These are phyloP conservation scores for Hipposideros larvatus DNA, from an alignment of 2,797 vertebrate species.

Conservation along the genomic window DNA sequence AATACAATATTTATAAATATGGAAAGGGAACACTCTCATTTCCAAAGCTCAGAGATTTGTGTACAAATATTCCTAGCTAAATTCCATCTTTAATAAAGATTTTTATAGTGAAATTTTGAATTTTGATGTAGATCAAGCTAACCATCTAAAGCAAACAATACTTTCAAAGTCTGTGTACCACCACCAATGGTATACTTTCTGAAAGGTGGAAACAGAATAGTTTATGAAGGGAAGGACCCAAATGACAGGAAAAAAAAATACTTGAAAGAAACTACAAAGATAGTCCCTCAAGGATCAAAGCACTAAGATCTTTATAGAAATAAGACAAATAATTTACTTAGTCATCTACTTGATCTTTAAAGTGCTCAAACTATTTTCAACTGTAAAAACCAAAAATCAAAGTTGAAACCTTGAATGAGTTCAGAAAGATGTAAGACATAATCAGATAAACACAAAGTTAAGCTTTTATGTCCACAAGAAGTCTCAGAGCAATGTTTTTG, in stretches of 20 bases:
- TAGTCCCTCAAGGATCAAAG: not conserved
- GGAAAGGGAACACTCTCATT: not conserved
- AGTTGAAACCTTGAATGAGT: constrained; percentile 27
- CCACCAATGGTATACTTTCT: not conserved
- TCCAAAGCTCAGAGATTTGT: not conserved
- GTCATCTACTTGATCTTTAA: not conserved
- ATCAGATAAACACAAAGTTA: constrained; percentile 26
- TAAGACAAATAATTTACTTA: constrained; percentile 36
- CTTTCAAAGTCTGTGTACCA: not conserved
- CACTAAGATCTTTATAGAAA: not conserved
- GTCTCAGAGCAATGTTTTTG: not conserved
- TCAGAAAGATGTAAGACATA: not conserved
- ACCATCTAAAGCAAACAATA: constrained; percentile 15
- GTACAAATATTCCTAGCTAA: constrained; percentile 39
- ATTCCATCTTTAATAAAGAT: constrained; percentile 16
- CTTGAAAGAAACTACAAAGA: constrained; percentile 10
- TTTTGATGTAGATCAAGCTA: not conserved
- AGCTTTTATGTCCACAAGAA: constrained; percentile 33
- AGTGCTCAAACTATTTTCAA: not conserved
- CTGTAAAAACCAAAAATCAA: constrained; percentile 38
- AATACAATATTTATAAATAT: constrained; percentile 37
- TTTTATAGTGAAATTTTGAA: constrained; percentile 30
- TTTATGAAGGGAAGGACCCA: constrained; percentile 1
- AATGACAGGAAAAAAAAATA: not conserved
- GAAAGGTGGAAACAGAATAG: not conserved